Conservation (phyloP, 2,113 vertebrate species). For the Haliaeetus leucogaster region DNA sequence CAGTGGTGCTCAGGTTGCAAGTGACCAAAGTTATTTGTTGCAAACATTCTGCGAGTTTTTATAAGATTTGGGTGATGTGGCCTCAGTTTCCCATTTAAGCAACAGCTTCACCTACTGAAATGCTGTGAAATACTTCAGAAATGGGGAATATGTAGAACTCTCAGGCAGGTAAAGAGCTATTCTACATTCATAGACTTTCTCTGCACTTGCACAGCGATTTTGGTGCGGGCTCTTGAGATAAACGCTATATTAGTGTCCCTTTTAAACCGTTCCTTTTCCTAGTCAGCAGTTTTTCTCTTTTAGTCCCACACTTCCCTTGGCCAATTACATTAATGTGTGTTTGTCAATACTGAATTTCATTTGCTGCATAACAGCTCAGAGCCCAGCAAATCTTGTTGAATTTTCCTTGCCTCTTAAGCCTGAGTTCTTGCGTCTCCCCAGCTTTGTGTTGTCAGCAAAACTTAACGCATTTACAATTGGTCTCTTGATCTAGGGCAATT, state of each 20-base stretch:
- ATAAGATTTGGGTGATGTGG: background rate
- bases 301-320: background rate
- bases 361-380: slow-evolving; percentile 45
- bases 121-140: background rate
- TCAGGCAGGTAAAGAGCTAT: background rate
- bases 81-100: background rate
- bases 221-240: accelerated
- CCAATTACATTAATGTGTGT: slow-evolving; percentile 66
- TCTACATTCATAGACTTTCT: background rate
- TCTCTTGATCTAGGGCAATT: slow-evolving; percentile 77
- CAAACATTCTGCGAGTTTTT: background rate
- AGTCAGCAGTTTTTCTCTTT: slow-evolving; percentile 49
- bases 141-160: background rate
- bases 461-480: slow-evolving; percentile 66
- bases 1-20: background rate
- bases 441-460: slow-evolving; percentile 78
- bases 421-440: slow-evolving; percentile 43
- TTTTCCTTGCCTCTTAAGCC: slow-evolving; percentile 68
- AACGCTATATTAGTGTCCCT: background rate
- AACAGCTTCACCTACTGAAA: background rate
- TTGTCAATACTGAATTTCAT: slow-evolving; percentile 76
- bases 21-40: background rate
- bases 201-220: background rate
- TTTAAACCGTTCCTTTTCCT: background rate
- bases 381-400: slow-evolving; percentile 65